These are phyloP conservation scores for Uloborus plumipes DNA, from an alignment of 2,888 invertebrate species.

Conservation along the genomic window DNA sequence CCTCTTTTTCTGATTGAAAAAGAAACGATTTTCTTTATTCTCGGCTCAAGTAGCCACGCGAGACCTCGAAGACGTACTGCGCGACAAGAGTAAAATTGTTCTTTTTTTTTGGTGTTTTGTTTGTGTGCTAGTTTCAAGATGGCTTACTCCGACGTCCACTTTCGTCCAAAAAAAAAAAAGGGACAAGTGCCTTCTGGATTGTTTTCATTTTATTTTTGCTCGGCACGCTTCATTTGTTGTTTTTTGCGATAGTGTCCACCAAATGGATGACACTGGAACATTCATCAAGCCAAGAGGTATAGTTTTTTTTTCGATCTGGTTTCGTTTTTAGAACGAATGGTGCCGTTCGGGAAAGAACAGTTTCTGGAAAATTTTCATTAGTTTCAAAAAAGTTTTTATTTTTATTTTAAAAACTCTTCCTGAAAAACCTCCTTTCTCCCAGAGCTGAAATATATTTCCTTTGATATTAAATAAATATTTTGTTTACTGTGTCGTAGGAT, in stretches of 20 bases:
- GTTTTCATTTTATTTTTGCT: too few species aligned
- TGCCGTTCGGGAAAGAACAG: too few species aligned
- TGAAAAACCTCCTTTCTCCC: too few species aligned
- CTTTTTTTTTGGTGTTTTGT: conserved; percentile 19
- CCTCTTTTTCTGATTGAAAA: conserved; percentile 18
- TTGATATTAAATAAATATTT: too few species aligned
- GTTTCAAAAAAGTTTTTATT: too few species aligned
- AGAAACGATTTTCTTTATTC: conserved; percentile 3
- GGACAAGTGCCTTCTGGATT: too few species aligned
- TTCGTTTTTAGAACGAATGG: neutral
- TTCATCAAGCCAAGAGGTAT: too few species aligned
- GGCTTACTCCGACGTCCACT: neutral
- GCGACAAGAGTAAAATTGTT: conserved; percentile 17
- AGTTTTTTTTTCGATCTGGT: neutral
- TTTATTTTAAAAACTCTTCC: too few species aligned
- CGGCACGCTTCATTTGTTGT: conserved; percentile 8
- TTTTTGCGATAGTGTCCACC: neutral
- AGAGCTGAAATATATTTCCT: too few species aligned
- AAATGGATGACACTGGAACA: too few species aligned
- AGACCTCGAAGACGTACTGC: conserved; percentile 5
- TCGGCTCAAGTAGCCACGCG: conserved; percentile 20
- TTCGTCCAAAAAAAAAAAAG: conserved; percentile 1
- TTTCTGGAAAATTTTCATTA: too few species aligned
- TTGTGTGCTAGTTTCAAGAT: conserved; percentile 16
- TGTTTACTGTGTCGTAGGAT: too few species aligned